phyloP scores from a whole-genome alignment of 2,888 invertebrate species.

The Eupithecia dodoneata region DNA sequence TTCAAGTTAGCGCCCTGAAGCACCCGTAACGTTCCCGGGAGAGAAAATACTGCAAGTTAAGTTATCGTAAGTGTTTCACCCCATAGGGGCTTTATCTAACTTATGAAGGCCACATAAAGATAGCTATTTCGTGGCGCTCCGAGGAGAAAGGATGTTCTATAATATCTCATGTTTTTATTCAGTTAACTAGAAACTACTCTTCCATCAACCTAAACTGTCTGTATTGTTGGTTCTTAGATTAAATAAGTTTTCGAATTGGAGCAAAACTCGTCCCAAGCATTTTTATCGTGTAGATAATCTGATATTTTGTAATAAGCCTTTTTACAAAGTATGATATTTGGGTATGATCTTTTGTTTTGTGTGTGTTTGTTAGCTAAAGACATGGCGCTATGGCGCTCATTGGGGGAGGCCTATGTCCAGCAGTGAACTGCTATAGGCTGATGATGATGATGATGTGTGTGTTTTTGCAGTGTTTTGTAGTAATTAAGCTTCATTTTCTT shows the following conservation, averaged over 20 bases:
- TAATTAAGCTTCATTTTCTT: not conserved
- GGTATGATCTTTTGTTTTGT: too few species aligned
- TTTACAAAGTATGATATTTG: too few species aligned
- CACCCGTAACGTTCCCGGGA: slow-evolving; percentile 25
- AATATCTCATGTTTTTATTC: slow-evolving; percentile 24
- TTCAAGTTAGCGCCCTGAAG: slow-evolving; percentile 7
- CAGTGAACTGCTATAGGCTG: too few species aligned
- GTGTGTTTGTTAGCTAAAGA: too few species aligned
- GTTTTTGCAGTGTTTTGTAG: not conserved
- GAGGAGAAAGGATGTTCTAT: slow-evolving; percentile 9
- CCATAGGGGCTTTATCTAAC: slow-evolving; percentile 35
- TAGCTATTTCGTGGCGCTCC: slow-evolving; percentile 15
- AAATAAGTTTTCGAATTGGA: too few species aligned
- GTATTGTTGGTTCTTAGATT: not conserved
- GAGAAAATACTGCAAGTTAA: slow-evolving; percentile 37
- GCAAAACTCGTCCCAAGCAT: too few species aligned
- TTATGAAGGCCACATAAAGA: slow-evolving; percentile 34
- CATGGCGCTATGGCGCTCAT: too few species aligned
- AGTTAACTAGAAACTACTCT: not conserved
- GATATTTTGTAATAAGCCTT: too few species aligned
- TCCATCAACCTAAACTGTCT: not conserved
- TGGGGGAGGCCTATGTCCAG: too few species aligned
- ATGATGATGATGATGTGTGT: not conserved
- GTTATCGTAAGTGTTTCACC: slow-evolving; percentile 38
- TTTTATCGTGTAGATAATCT: too few species aligned